phyloP scores from a whole-genome alignment of 2,797 vertebrate species.

The Poecilia velifera region DNA sequence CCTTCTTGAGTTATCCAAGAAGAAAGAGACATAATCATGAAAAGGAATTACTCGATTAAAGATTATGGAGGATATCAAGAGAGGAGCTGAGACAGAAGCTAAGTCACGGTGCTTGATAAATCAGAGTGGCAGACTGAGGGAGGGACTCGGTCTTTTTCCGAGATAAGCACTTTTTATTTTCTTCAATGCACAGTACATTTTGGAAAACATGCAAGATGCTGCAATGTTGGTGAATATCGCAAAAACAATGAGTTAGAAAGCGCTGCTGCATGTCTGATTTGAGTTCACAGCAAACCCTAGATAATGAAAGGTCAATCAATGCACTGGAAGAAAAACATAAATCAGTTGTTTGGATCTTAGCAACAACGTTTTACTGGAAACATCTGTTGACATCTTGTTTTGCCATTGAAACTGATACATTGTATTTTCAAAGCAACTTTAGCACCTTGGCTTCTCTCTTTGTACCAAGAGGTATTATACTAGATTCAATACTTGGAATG shows the following conservation, averaged over 20 bases:
- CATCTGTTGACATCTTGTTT: neutral
- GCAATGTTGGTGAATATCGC: neutral
- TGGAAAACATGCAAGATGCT: neutral
- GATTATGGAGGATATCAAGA: slow-evolving; percentile 32
- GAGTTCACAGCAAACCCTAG: neutral
- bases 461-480: neutral
- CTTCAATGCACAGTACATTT: neutral
- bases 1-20: slow-evolving; percentile 28
- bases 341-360: neutral
- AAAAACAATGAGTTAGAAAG: neutral
- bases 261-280: neutral
- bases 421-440: neutral
- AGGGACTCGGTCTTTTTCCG: neutral
- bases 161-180: neutral
- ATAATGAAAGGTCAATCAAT: neutral
- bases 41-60: slow-evolving; percentile 28
- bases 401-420: neutral
- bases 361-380: neutral
- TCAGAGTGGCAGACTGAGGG: neutral
- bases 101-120: slow-evolving; percentile 44
- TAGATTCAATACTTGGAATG: neutral
- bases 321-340: neutral
- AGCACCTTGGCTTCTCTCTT: neutral
- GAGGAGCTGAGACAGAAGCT: slow-evolving; percentile 24
- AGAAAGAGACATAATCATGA: slow-evolving; percentile 25